These are phyloP conservation scores for Lithosia quadra DNA, from an alignment of 2,888 invertebrate genomes.

Conservation along the genomic window DNA sequence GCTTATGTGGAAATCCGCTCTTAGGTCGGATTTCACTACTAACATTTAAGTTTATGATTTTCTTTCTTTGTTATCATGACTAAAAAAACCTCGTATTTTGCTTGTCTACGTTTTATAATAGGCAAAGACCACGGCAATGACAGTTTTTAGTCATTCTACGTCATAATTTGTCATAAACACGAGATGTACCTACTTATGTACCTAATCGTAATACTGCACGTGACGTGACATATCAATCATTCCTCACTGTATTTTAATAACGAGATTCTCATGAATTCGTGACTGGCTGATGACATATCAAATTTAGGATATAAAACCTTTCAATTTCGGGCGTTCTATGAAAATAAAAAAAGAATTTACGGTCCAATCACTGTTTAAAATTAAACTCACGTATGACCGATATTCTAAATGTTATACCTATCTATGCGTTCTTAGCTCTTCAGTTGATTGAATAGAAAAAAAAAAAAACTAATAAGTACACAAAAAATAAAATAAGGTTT, in stretches of 20 bases:
- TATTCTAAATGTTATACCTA: too few relatives aligned
- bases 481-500: too few relatives aligned
- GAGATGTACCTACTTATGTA: not conserved
- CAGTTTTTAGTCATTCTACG: not conserved
- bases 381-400: not conserved
- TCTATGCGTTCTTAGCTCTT: too few relatives aligned
- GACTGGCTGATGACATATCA: not conserved
- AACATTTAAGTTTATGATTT: not conserved
- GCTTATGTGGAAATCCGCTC: too few relatives aligned
- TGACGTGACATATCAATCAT: conserved; percentile 1
- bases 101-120: not conserved
- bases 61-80: not conserved
- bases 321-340: not conserved
- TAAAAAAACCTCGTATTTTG: not conserved
- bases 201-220: not conserved
- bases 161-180: not conserved
- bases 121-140: too few relatives aligned
- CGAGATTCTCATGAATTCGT: not conserved
- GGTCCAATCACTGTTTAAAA: not conserved
- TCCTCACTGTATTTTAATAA: not conserved
- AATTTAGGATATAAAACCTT: not conserved
- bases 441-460: too few relatives aligned
- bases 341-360: not conserved
- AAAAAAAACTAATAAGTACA: too few relatives aligned
- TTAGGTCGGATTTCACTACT: too few relatives aligned